Conservation (phyloP, 2,888 invertebrate species). For the Pseudococcus viburni region DNA sequence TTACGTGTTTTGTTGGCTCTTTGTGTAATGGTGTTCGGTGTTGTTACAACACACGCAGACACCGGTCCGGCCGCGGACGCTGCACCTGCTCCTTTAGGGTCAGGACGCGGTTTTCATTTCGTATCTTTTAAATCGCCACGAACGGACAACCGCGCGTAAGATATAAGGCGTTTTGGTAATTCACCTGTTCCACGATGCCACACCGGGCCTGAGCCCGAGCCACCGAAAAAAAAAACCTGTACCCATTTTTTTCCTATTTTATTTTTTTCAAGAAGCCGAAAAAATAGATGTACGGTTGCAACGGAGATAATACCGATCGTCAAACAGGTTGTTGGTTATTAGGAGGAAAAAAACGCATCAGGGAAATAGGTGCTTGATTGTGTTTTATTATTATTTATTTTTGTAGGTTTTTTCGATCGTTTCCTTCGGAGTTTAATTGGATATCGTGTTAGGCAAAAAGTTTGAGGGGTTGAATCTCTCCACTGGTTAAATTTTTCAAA, state of each 20-base stretch:
- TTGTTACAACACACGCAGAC: slow-evolving; percentile 51
- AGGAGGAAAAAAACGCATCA: background rate
- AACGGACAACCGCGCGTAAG: slow-evolving; percentile 57
- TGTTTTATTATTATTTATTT: slow-evolving; percentile 14
- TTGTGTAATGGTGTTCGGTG: background rate
- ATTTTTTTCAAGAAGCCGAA: background rate
- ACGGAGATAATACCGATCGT: background rate
- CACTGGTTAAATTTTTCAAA: no score
- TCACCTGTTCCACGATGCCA: slow-evolving; percentile 53
- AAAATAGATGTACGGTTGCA: background rate
- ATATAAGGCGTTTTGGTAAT: slow-evolving; percentile 63
- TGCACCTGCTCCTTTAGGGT: slow-evolving; percentile 63
- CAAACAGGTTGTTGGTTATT: slow-evolving; percentile 20
- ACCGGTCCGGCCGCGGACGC: background rate
- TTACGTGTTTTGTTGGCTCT: slow-evolving; percentile 5
- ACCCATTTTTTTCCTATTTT: slow-evolving; percentile 2
- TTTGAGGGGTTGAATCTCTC: no score
- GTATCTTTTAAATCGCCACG: slow-evolving; percentile 64
- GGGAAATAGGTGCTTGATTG: background rate
- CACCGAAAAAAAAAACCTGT: slow-evolving; percentile 57
- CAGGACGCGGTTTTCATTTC: slow-evolving; percentile 57
- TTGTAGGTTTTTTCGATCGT: background rate
- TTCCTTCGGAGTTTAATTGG: no score
- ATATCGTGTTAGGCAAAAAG: no score
- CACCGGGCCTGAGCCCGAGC: slow-evolving; percentile 51